A percentile compares a stretch with the other conserved stretches of the same genome.
phyloP scores from a whole-genome alignment of 2,113 vertebrate species.

The Austrofundulus limnaeus region DNA sequence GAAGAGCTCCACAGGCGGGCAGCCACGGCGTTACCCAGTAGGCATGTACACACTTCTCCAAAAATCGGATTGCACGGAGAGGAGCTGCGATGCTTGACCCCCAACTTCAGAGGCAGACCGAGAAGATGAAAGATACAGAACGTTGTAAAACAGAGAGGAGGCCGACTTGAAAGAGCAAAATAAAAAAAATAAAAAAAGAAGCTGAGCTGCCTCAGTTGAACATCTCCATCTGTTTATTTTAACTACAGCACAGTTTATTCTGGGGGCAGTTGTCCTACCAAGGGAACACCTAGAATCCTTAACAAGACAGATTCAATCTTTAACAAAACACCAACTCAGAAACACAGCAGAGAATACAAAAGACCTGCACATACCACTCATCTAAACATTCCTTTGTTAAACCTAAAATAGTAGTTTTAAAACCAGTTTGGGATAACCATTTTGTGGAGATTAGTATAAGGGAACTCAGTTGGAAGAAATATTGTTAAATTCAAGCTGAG shows the following conservation, averaged over 20 bases:
- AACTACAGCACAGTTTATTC: background rate
- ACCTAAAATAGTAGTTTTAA: background rate
- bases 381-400: background rate
- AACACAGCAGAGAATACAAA: background rate
- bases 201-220: background rate
- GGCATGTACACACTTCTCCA: slow-evolving; percentile 37
- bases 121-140: slow-evolving; percentile 1
- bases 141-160: background rate
- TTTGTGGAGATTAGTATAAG: no score
- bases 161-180: background rate
- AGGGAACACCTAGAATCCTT: background rate
- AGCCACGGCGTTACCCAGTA: slow-evolving; percentile 52
- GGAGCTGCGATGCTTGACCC: slow-evolving; percentile 53
- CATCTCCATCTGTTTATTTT: background rate
- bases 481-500: no score
- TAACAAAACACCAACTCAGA: background rate
- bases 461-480: no score
- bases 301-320: slow-evolving; percentile 6
- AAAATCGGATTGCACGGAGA: slow-evolving; percentile 39
- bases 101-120: slow-evolving; percentile 32
- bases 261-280: background rate
- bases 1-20: slow-evolving; percentile 43
- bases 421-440: no score
- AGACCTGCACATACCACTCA: background rate
- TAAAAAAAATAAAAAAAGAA: no score